Evolutionary conservation across 64 coral and sea anemone species (phyloP).

Genomic region (Montipora cactus): DNA sequence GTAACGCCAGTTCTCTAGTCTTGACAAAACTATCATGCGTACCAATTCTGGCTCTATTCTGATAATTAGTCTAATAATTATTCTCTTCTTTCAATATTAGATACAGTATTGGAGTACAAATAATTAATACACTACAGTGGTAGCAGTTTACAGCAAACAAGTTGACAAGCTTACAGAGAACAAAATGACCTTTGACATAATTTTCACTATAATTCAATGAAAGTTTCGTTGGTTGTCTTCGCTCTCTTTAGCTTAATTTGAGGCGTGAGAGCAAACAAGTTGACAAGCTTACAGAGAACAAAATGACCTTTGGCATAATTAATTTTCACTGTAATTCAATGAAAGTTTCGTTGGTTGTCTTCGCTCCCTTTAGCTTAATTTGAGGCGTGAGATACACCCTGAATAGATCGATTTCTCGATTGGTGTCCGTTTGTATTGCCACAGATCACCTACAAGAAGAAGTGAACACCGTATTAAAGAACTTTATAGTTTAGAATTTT

Average conservation of each 20-base stretch:
- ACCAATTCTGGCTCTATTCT: not conserved
- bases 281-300: not conserved
- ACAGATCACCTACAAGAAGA: not conserved
- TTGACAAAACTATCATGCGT: not conserved
- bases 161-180: too few species aligned
- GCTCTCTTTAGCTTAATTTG: too few species aligned
- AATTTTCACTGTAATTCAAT: not conserved
- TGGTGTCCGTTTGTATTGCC: not conserved
- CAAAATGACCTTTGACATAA: too few species aligned
- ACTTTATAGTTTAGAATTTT: too few species aligned
- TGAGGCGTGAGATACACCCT: not conserved
- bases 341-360: not conserved
- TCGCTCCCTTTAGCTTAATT: not conserved
- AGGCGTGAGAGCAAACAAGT: too few species aligned
- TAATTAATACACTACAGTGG: not conserved
- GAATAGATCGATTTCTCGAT: not conserved
- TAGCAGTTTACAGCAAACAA: not conserved
- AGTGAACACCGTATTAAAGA: too few species aligned
- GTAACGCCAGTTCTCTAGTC: too few species aligned
- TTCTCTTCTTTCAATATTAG: not conserved
- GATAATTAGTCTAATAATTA: too few species aligned
- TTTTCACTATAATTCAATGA: too few species aligned
- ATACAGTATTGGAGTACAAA: not conserved
- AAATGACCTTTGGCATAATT: not conserved
- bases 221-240: too few species aligned